Percentiles rank a stretch among this genome's conserved stretches.
phyloP scores from a whole-genome alignment of 2,113 vertebrate genomes.

The Trematocara unimaculatum region DNA sequence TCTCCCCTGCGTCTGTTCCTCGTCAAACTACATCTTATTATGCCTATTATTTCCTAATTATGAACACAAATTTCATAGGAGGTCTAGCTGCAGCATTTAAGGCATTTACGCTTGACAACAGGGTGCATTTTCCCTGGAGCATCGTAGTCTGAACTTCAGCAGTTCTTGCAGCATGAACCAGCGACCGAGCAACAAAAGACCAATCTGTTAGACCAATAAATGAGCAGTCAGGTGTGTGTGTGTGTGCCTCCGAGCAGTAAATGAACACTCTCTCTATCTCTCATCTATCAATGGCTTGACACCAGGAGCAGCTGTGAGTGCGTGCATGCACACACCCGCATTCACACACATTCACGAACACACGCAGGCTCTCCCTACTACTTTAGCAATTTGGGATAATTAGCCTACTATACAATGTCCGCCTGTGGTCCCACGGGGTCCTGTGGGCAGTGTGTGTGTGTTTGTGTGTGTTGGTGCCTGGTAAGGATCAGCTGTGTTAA shows the following conservation, averaged over 20 bases:
- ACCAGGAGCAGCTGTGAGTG: conserved; percentile 69
- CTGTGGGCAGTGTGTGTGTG: conserved; percentile 33
- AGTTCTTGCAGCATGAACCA: conserved; percentile 29
- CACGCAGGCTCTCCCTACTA: conserved; percentile 42
- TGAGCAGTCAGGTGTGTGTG: conserved; percentile 65
- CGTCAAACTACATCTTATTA: conserved; percentile 41
- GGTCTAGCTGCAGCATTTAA: conserved; percentile 35
- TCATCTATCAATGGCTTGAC: conserved; percentile 73
- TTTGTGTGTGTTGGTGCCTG: conserved; percentile 38
- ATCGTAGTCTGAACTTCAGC: conserved; percentile 43
- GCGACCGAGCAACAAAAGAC: conserved; percentile 67
- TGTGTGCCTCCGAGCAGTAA: conserved; percentile 58
- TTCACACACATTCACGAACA: conserved; percentile 7
- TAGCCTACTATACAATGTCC: conserved; percentile 72
- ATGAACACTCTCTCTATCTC: conserved; percentile 72
- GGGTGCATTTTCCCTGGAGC: conserved; percentile 40
- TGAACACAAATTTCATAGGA: conserved; percentile 42
- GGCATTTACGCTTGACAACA: conserved; percentile 39
- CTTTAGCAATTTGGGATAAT: conserved; percentile 74
- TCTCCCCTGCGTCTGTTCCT: conserved; percentile 27
- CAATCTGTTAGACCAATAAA: conserved; percentile 73
- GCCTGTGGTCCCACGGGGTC: conserved; percentile 65
- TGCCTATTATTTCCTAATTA: conserved; percentile 57
- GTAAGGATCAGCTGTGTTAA: conserved; percentile 78
- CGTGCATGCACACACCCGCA: not conserved